A percentile compares a stretch with the other conserved stretches of the same genome.
phyloP scores from a whole-genome alignment of 2,113 vertebrate genomes.

The Petromus typicus region DNA sequence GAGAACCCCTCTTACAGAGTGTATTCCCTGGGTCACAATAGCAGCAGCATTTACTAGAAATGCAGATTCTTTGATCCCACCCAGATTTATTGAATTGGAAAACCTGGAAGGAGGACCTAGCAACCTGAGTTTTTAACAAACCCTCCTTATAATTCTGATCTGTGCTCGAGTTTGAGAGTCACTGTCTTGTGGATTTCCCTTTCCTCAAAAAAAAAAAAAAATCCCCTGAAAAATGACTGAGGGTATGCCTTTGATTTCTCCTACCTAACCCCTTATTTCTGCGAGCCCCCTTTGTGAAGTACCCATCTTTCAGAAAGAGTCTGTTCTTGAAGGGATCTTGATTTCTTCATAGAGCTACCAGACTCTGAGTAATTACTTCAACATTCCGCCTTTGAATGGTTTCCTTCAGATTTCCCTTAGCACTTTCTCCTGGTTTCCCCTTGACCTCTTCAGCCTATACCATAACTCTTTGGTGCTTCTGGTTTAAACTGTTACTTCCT shows the following conservation, averaged over 20 bases:
- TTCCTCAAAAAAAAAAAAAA: not conserved
- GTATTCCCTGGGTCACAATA: not conserved
- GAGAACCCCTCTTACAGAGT: not conserved
- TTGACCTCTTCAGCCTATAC: not conserved
- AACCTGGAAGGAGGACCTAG: not conserved
- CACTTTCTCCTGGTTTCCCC: not conserved
- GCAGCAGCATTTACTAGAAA: conserved; percentile 36
- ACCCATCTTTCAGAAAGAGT: conserved; percentile 1
- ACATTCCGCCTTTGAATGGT: conserved; percentile 32
- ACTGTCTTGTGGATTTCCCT: not conserved
- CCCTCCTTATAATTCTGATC: not conserved
- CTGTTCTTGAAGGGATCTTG: conserved; percentile 11
- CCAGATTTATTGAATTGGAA: conserved; percentile 18
- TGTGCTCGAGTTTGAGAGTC: conserved; percentile 16
- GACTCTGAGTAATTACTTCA: conserved; percentile 49
- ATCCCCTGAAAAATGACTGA: not conserved
- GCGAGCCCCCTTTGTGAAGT: not conserved
- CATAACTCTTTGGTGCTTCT: not conserved
- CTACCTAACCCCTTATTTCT: not conserved
- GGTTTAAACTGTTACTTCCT: not conserved
- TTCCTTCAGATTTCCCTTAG: conserved; percentile 32
- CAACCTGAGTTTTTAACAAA: conserved; percentile 37
- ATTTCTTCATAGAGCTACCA: not conserved
- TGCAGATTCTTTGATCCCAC: not conserved
- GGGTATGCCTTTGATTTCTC: not conserved